A percentile compares a stretch with the other conserved stretches of the same genome.
These are phyloP conservation scores for Phenganax subtilis DNA, from an alignment of 92 coral and sea anemone genomes.

Conservation along the genomic window DNA sequence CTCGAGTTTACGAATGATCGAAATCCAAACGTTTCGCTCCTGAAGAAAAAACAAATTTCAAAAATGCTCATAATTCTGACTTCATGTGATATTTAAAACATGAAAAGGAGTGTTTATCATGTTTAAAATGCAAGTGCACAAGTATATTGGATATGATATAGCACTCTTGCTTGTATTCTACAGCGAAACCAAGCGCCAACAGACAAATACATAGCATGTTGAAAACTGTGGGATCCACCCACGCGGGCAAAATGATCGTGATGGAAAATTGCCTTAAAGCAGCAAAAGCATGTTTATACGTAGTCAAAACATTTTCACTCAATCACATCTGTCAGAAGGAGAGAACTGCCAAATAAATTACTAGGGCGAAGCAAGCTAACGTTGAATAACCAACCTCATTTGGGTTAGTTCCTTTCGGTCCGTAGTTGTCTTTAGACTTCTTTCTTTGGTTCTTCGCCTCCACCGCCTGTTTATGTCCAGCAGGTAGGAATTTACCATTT, in stretches of 20 bases:
- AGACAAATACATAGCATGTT: too few relatives aligned
- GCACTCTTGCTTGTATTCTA: not conserved
- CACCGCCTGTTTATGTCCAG: conserved; percentile 81
- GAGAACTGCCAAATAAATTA: too few relatives aligned
- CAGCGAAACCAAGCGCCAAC: too few relatives aligned
- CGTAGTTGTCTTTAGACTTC: conserved; percentile 76
- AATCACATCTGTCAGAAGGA: too few relatives aligned
- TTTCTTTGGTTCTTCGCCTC: conserved; percentile 77
- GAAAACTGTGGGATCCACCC: not conserved
- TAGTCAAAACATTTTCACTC: too few relatives aligned
- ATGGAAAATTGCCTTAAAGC: too few relatives aligned
- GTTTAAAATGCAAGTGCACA: too few relatives aligned
- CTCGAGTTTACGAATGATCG: conserved; percentile 72
- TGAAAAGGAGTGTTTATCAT: too few relatives aligned
- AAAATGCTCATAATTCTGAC: not conserved
- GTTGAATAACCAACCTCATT: conserved; percentile 54
- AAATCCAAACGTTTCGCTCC: conserved; percentile 88
- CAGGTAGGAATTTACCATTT: conserved; percentile 67
- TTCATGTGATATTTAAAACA: too few relatives aligned
- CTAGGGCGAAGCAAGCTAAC: not conserved
- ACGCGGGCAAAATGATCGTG: not conserved
- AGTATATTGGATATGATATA: too few relatives aligned
- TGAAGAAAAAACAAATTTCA: conserved; percentile 8
- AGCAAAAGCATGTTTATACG: too few relatives aligned
- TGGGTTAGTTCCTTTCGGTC: conserved; percentile 68